A percentile compares a stretch with the other conserved stretches of the same genome.
Conservation (phyloP, 2,888 invertebrate species). For the Drosophila merina region DNA sequence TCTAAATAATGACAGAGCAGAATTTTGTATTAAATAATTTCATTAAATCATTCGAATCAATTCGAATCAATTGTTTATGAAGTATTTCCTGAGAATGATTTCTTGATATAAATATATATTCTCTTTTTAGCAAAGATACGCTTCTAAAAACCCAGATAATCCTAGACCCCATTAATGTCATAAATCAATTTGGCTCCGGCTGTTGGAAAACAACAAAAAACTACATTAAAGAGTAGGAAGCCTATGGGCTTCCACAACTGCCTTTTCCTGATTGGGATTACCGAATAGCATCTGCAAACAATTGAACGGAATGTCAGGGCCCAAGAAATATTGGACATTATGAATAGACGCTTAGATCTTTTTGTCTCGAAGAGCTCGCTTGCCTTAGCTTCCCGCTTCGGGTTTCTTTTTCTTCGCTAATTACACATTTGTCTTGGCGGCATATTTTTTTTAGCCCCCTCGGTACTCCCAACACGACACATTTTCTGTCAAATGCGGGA, state of each 20-base stretch:
- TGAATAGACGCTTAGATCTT: conserved; percentile 44
- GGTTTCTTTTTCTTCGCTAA: conserved; percentile 58
- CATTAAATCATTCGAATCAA: background rate
- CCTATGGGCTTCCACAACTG: background rate
- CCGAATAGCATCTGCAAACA: conserved; percentile 21
- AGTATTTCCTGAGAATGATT: too few species aligned
- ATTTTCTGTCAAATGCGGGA: conserved; percentile 51
- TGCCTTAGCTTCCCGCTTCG: conserved; percentile 2
- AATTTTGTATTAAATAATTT: background rate
- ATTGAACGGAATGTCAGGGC: conserved; percentile 15
- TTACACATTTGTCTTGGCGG: conserved; percentile 74
- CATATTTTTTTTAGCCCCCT: conserved; percentile 13
- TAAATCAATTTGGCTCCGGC: conserved; percentile 62
- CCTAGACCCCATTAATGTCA: conserved; percentile 27
- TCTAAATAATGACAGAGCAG: background rate
- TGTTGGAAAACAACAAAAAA: conserved; percentile 12
- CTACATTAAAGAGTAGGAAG: conserved; percentile 4
- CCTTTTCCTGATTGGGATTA: conserved; percentile 26
- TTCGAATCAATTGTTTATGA: too few species aligned
- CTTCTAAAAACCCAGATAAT: too few species aligned
- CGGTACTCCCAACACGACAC: conserved; percentile 37
- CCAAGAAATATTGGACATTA: conserved; percentile 9
- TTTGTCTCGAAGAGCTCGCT: conserved; percentile 15
- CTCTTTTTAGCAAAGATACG: background rate
- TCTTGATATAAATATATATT: too few species aligned